Percentiles rank a stretch among this genome's conserved stretches.
Evolutionary conservation across 2,113 vertebrate species (phyloP).

Genomic region (Pyrgilauda ruficollis): DNA sequence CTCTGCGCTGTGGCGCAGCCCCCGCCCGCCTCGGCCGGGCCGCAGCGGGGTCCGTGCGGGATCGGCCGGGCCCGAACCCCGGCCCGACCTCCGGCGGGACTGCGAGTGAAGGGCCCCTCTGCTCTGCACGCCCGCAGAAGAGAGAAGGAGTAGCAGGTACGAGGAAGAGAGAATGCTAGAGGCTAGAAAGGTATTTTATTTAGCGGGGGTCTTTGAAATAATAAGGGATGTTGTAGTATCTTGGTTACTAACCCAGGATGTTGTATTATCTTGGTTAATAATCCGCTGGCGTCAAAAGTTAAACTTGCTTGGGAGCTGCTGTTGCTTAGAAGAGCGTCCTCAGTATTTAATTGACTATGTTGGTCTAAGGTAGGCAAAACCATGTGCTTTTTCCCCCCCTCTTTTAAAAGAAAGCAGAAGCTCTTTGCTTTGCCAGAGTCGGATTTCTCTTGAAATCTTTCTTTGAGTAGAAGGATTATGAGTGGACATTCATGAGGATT

Average conservation of each 20-base stretch:
- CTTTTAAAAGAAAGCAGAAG: neutral
- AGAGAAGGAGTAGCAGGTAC: neutral
- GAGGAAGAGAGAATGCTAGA: too few relatives aligned
- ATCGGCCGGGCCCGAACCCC: neutral
- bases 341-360: rapidly evolving
- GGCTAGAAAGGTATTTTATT: neutral
- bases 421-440: neutral
- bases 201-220: neutral
- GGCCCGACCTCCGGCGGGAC: neutral
- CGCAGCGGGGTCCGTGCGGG: neutral
- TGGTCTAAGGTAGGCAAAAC: neutral
- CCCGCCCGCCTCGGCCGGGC: neutral
- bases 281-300: neutral
- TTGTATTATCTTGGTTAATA: neutral
- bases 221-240: rapidly evolving
- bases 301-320: neutral
- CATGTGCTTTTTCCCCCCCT: rapidly evolving
- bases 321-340: neutral
- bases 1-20: neutral
- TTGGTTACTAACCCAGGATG: neutral
- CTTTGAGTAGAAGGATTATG: neutral
- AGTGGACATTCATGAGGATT: neutral
- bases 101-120: rapidly evolving
- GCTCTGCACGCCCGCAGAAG: neutral
- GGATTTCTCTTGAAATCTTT: neutral